Base-by-base conservation (phyloP, 2,113 vertebrate species). In the Myrmecobius fasciatus region DNA sequence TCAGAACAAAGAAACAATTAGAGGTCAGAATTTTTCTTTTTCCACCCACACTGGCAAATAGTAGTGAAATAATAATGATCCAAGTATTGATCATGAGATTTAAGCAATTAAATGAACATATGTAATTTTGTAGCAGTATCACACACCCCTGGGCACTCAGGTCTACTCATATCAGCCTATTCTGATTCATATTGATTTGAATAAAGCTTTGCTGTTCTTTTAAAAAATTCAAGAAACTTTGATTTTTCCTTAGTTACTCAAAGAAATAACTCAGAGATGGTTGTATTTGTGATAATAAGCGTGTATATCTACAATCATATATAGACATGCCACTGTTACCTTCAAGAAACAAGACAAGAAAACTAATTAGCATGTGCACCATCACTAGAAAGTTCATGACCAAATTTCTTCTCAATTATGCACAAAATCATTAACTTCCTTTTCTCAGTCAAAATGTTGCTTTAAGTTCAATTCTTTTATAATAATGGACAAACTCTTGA, bases 141-240 rank as follows among this genome's bases (percentile, higher is more conserved):
- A 95, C 6, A 96, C 53, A 88, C 22, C 90, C 43, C 36, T 89
- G 2, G 52, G 49, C 95, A 60, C 56, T 49, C 96, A 96, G n/a
- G 89, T 49, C 52, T 96, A 92, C 52, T 52, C 89, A 89, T 25
- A 94, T 94, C 92, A 94, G 83, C 90, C 14, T 43, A 54, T 54
- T 52, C n/a, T 14, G 46, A 93, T 89, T 93, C 91, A 94, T 8
- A 56, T 51, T 93, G 52, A 92, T 94, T 93, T 93, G 93, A 89
- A 83, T 75, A 25, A 53, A 83, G 2, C 36, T 83, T 43, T 83
- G n/a, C 20, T 83, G 20, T 43, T 83, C n/a, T 89, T 67, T 93
- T 95, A 92, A 48, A 92, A 94, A 97, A 96, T n/a, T 12, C 93
- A 91, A 83, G 7, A 75, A 60, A 83, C 22, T 92, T 90, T 93